phyloP scores from a whole-genome alignment of 2,888 invertebrate genomes.

The Villa cingulata region DNA sequence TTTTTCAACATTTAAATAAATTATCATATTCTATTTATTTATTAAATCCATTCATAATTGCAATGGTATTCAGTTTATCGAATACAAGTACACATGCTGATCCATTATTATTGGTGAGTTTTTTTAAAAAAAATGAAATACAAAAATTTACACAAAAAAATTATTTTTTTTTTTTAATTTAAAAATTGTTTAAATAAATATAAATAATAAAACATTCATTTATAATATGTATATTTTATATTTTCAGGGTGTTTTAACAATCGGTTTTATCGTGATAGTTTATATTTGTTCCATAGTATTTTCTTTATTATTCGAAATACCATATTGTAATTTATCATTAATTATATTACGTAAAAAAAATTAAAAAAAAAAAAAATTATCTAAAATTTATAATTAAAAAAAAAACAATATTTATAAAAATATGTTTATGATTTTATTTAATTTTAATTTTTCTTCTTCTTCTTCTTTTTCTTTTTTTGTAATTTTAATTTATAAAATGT shows the following conservation, averaged over 20 bases:
- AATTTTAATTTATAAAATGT: no score
- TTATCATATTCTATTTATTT: slow-evolving; percentile 46
- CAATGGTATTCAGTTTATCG: slow-evolving; percentile 34
- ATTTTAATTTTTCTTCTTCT: no score
- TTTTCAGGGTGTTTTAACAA: slow-evolving; percentile 26
- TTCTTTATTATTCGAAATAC: slow-evolving; percentile 30
- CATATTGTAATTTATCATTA: slow-evolving; percentile 30
- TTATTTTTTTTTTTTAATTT: neutral
- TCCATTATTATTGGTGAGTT: slow-evolving; percentile 32
- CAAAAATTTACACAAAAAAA: no score
- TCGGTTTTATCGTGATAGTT: slow-evolving; percentile 29
- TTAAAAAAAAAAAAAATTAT: no score
- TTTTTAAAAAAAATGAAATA: no score
- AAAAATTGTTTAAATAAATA: neutral
- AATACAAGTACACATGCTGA: slow-evolving; percentile 31
- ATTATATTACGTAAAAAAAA: slow-evolving; percentile 8
- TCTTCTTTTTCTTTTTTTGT: no score
- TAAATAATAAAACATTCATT: no score
- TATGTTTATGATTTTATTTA: no score
- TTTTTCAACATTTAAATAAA: slow-evolving; percentile 39
- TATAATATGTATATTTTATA: neutral
- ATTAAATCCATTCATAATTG: slow-evolving; percentile 43
- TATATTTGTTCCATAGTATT: slow-evolving; percentile 29
- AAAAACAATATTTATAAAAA: no score
- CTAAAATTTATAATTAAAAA: no score